Base-by-base conservation (phyloP, 2,888 invertebrate species). In the Phrixothrix hirtus region DNA sequence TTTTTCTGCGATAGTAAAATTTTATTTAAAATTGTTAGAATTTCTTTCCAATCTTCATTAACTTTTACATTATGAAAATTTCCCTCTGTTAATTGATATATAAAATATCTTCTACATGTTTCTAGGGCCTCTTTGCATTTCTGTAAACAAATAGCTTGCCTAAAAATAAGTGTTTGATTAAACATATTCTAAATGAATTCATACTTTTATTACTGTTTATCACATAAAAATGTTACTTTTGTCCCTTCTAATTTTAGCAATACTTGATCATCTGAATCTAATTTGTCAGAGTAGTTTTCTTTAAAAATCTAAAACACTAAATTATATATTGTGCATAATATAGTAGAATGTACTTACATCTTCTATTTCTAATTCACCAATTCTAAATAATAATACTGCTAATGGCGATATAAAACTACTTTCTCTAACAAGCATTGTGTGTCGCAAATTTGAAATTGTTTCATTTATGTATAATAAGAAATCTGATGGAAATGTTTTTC, bases 381-480 rank as follows among this genome's bases (percentile, higher is more conserved):
- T 71, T 43, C 64, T 76, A 68, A 86, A 87, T 41, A 87, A 64
- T 6, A 86, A 55, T 2, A 80, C 80, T 0, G 82, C 73, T 13
- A 85, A 73, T 0, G 86, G 81, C 1, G 84, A 75, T n/a, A 87
- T 62, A 0, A 81, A 60, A 25, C 83, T 82, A 0, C 80, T 80
- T 61, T 83, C 83, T 57, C 82, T 74, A 2, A 85, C 78, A 0
- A 84, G 65, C 0, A 81, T 74, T 0, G 80, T 81, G 36, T 82
- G 70, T 15, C 84, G 70, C 35, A 83, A 79, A 7, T 74, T 67
- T 0, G 82, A 82, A 50, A 83, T 80, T 1, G 79, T 76, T 11
- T 83, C 82, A 12, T 81, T 79, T 37, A 81, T 80, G 68, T 85
- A 83, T 1, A 81, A 73, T 1, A 85, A 59, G 30, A 81, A 76